Percentiles rank a stretch among this genome's conserved stretches.
These are phyloP conservation scores for Bombus vancouverensis DNA, from an alignment of 1,140 invertebrate genomes.

Conservation along the genomic window DNA sequence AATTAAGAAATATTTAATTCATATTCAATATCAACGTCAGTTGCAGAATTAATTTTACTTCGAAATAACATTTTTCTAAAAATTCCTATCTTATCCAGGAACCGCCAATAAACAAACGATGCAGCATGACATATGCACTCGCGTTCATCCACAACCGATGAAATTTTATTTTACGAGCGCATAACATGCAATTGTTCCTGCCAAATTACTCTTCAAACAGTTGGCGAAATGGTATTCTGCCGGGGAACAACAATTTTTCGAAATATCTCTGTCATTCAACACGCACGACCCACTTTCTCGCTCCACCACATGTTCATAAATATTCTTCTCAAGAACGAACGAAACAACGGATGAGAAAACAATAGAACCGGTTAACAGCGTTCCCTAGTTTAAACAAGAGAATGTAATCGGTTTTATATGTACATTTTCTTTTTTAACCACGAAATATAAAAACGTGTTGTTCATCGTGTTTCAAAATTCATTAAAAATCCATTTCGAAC, in stretches of 20 bases:
- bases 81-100: not conserved
- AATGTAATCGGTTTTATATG: not conserved
- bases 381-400: not conserved
- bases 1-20: not conserved
- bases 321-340: not conserved
- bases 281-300: slow-evolving; percentile 10
- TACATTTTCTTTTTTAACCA: not conserved
- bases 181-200: not conserved
- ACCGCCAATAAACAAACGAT: not conserved
- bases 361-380: slow-evolving; percentile 9
- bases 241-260: not conserved
- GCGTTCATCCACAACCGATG: not conserved
- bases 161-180: not conserved
- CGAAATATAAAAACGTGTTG: not conserved
- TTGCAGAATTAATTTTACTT: not conserved
- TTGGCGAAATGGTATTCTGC: not conserved
- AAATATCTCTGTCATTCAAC: slow-evolving; percentile 3
- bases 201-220: slow-evolving; percentile 26
- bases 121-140: not conserved
- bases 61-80: not conserved
- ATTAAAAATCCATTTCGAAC: not conserved
- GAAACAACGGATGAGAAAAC: not conserved
- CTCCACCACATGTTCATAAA: not conserved
- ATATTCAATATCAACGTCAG: no score
- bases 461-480: not conserved